Percentiles rank a stretch among this genome's conserved stretches.
Evolutionary conservation across 1,140 invertebrate species (phyloP).

Genomic region (Drosophila azteca): DNA sequence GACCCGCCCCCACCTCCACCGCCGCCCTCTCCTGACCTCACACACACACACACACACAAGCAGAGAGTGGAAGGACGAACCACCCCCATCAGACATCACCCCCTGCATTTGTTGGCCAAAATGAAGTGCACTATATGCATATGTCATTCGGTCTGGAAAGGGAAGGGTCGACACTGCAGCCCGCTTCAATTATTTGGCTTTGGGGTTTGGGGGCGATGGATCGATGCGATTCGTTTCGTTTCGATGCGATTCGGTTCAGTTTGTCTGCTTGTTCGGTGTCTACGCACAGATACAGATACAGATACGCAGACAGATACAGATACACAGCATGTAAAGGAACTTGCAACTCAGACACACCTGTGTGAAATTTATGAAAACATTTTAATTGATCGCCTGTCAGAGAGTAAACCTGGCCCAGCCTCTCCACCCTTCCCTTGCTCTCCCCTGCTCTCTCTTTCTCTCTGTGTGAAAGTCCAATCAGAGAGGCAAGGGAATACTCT

Average conservation of each 20-base stretch:
- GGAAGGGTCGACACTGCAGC: conserved; percentile 14
- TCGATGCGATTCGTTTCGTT: conserved; percentile 70
- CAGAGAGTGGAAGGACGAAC: conserved; percentile 31
- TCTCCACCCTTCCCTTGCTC: too few relatives aligned
- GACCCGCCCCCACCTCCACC: conserved; percentile 34
- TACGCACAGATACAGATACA: neutral
- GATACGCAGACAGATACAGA: conserved; percentile 6
- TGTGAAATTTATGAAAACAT: conserved; percentile 71
- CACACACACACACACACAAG: neutral
- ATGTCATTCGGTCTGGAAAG: conserved; percentile 48
- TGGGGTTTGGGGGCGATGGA: conserved; percentile 40
- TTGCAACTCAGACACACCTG: conserved; percentile 54
- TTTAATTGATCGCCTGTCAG: conserved; percentile 76
- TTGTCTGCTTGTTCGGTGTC: conserved; percentile 65
- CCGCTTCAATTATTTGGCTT: conserved; percentile 70
- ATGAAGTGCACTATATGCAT: conserved; percentile 73
- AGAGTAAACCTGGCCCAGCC: conserved; percentile 59
- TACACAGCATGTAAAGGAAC: neutral
- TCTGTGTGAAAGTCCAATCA: too few relatives aligned
- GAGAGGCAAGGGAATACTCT: too few relatives aligned
- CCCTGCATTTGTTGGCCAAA: conserved; percentile 19
- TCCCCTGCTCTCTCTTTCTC: too few relatives aligned
- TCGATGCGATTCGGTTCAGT: conserved; percentile 55
- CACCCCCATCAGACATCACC: neutral
- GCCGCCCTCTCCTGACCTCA: conserved; percentile 4